These are phyloP conservation scores for Rhimphoctona megacephalus DNA, from an alignment of 2,888 invertebrate species.

Conservation along the genomic window DNA sequence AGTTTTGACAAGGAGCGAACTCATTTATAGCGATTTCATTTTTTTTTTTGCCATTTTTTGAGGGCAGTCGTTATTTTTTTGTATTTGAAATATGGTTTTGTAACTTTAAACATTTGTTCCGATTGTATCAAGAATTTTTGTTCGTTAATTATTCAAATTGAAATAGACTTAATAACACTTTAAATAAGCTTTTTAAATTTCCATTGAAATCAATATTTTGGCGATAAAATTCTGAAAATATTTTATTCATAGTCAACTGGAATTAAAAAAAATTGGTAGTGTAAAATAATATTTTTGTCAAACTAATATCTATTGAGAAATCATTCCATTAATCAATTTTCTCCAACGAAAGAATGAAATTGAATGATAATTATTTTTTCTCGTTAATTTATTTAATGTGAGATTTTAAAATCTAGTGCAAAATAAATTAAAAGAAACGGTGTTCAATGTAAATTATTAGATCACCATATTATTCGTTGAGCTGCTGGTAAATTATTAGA, in stretches of 20 bases:
- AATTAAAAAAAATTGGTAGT: neutral
- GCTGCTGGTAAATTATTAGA: slow-evolving; percentile 65
- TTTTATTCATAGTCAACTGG: neutral
- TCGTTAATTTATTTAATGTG: slow-evolving; percentile 8
- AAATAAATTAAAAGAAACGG: slow-evolving; percentile 2
- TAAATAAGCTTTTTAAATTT: neutral
- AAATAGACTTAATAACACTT: neutral
- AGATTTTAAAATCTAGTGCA: neutral
- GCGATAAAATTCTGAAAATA: neutral
- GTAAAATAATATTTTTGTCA: neutral
- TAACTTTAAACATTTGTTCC: neutral
- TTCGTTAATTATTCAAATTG: no score
- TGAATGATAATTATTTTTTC: neutral
- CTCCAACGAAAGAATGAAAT: neutral
- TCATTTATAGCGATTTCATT: neutral
- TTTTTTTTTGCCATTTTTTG: neutral
- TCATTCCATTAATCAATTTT: neutral
- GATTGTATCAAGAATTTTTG: neutral
- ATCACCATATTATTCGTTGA: slow-evolving; percentile 45
- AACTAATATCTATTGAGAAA: no score
- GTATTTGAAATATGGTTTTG: neutral
- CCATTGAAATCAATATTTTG: neutral
- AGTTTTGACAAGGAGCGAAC: neutral
- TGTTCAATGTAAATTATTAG: slow-evolving; percentile 63
- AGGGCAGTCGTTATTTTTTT: neutral